Base-by-base conservation (phyloP, 2,797 vertebrate genomes). In the Echeneis naucrates region DNA sequence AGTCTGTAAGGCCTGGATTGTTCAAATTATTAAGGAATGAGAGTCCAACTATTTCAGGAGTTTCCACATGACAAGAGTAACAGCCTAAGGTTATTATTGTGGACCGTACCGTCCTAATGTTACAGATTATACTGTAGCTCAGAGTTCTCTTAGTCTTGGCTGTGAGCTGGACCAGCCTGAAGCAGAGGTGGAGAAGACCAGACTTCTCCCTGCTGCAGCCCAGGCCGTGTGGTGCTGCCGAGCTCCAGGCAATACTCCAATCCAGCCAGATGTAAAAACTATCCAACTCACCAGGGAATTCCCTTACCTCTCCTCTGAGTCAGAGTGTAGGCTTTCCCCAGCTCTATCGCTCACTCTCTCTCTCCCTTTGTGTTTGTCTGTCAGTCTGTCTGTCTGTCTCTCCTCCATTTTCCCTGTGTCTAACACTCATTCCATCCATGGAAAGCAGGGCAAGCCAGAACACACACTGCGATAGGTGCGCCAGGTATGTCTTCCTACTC, bases 201-300 rank as follows among this genome's bases (percentile, higher is more conserved):
- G 73, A 83, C 58, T 70, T 86, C 57, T 87, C 56, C 74, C 72
- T 56, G 68, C 85, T 86, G 71, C 70, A 84, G 79, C 80, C 77
- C 75, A 42, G 76, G 77, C 87, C 68, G 81, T 75, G 86, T 89
- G 88, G 88, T 88, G 88, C 92, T 92, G 87, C 88, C 78, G 84
- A 90, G 87, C 89, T 92, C 88, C 84, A 92, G 93, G 93, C 94
- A 92, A 72, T 2, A 68, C 84, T 94, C 94, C 93, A 94, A 82
- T 83, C 86, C 88, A 75, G 89, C 94, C 95, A 96, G 95, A 95
- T 96, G 93, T 94, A 95, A 96, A 97, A 97, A 92, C 93, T 91
- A 96, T 95, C 95, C 85, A 82, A 92, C 92, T 93, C 96, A 96
- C 95, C 84, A 95, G 96, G 96, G 96, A 97, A 96, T 96, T 97